These are phyloP conservation scores for Sarcoramphus papa DNA, from an alignment of 2,797 vertebrate species.

Conservation along the genomic window DNA sequence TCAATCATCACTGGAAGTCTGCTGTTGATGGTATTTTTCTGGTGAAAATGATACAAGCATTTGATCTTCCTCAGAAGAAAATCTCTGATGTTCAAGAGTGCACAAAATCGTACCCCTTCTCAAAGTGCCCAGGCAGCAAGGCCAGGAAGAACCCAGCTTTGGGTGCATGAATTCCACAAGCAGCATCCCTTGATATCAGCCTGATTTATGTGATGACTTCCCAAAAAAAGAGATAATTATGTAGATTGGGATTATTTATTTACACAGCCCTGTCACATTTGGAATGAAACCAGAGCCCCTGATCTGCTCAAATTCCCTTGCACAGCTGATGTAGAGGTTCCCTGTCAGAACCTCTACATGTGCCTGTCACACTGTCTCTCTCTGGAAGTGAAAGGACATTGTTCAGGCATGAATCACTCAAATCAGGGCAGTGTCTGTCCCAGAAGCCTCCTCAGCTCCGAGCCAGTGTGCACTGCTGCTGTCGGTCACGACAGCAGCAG, in stretches of 20 bases:
- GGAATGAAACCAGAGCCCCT: background rate
- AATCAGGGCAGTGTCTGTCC: background rate
- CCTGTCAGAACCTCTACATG: background rate
- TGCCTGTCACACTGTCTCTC: background rate
- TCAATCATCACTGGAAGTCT: slow-evolving; percentile 9
- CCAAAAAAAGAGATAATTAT: background rate
- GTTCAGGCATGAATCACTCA: slow-evolving; percentile 1
- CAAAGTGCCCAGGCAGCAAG: fast-evolving
- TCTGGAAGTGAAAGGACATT: slow-evolving; percentile 39
- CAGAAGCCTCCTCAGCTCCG: background rate
- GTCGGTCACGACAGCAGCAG: fast-evolving
- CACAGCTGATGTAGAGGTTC: slow-evolving; percentile 6
- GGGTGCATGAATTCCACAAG: background rate
- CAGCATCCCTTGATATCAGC: background rate
- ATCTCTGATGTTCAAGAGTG: background rate
- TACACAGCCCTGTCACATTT: background rate
- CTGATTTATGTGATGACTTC: background rate
- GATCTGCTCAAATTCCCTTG: background rate
- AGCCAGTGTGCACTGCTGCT: background rate
- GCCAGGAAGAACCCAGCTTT: background rate
- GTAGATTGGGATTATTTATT: slow-evolving; percentile 39
- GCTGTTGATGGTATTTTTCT: background rate
- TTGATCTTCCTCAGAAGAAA: slow-evolving; percentile 7
- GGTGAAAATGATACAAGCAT: background rate
- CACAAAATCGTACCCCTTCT: background rate